Base-by-base conservation (phyloP, 2,113 vertebrate species). In the Actinemys pallida region DNA sequence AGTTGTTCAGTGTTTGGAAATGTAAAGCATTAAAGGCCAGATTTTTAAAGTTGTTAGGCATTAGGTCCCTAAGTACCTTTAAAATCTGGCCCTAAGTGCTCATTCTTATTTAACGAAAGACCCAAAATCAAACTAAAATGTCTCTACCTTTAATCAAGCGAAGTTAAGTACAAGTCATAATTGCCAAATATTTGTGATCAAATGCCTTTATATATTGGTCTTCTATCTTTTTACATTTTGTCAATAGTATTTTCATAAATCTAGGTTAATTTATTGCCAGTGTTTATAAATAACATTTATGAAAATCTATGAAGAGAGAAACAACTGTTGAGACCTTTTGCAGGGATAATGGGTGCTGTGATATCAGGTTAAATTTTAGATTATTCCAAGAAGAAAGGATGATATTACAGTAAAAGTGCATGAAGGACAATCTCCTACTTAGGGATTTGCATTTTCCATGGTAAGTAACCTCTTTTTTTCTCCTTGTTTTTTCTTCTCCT, bases 391-490 rank as follows among this genome's bases (percentile, higher is more conserved):
- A 90, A 76, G 78, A 91, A 82, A 91, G 39, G 29, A 35, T 53
- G 22, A 90, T 94, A 80, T 85, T 93, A 76, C 88, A 87, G 90
- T 94, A 50, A 86, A 86, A 89, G 22, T 52, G 3, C 90, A 3
- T 84, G 81, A 72, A 80, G 87, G 56, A 65, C 45, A 87, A 5
- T 97, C 91, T 90, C 95, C 95, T 94, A 5, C 93, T 62, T 91
- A 89, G 90, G 85, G 76, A 52, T 81, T 95, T 96, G 75, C 94
- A 82, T 87, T 95, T 52, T 94, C 95, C n/a, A 0, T 95, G 96
- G 98, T 96, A 95, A 98, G 97, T 98, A 98, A 98, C 97, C 94
- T 97, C 87, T 97, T 89, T 96, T 97, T 97, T 91, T 97, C 62
- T 94, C 80, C 84, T 90, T 89, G 81, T 79, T 81, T 88, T 83